Evolutionary conservation across 2,888 invertebrate species (phyloP).

Genomic region (Chaetoderma sp.): DNA sequence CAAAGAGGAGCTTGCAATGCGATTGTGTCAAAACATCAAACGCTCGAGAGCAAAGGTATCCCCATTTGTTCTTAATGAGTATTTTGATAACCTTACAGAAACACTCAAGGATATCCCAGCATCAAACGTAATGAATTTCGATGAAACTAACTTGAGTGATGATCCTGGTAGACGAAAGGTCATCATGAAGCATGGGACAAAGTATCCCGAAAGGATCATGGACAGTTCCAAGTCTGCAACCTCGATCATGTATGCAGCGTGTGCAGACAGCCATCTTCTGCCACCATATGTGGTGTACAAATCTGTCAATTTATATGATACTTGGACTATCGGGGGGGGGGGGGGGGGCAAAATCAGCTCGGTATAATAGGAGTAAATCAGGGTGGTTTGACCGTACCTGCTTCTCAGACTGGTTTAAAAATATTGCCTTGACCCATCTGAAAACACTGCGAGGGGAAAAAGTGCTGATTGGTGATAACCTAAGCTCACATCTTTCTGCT

Average conservation of each 20-base stretch:
- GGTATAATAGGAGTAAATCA: conserved; percentile 65
- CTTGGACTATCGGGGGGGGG: conserved; percentile 68
- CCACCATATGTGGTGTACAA: conserved; percentile 70
- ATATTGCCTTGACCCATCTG: conserved; percentile 47
- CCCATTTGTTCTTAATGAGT: neutral
- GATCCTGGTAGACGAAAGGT: conserved; percentile 55
- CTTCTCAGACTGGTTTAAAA: conserved; percentile 61
- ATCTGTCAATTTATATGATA: conserved; percentile 61
- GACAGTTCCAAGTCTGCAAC: conserved; percentile 60
- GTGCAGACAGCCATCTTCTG: conserved; percentile 62
- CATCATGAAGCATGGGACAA: conserved; percentile 7
- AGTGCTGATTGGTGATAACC: conserved; percentile 67
- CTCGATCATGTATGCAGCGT: conserved; percentile 66
- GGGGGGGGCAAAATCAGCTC: conserved; percentile 61
- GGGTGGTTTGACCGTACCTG: conserved; percentile 58
- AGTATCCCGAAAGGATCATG: conserved; percentile 61
- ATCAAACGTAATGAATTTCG: conserved; percentile 58
- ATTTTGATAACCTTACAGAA: conserved; percentile 14
- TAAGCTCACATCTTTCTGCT: conserved; percentile 39
- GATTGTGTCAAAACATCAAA: conserved; percentile 24
- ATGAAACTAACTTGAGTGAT: conserved; percentile 63
- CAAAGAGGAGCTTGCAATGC: conserved; percentile 15
- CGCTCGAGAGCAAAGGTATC: neutral
- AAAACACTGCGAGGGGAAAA: conserved; percentile 51
- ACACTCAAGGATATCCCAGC: conserved; percentile 20